phyloP scores from a whole-genome alignment of 2,113 vertebrate genomes.

The Caranx ignobilis region DNA sequence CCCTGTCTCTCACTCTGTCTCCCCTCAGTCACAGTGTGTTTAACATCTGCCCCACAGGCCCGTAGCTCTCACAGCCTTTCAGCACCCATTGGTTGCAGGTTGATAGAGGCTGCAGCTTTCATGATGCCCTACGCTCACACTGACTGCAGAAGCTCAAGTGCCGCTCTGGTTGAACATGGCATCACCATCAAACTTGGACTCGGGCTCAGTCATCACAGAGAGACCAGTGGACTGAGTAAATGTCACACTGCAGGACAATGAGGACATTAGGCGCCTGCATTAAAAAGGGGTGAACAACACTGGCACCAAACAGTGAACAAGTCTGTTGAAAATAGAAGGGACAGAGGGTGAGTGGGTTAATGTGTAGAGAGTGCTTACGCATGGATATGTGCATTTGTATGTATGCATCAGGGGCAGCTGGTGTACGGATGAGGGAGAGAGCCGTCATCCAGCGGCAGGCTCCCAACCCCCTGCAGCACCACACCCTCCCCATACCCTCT shows the following conservation, averaged over 20 bases:
- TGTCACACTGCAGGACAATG: slow-evolving; percentile 55
- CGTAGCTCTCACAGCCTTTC: slow-evolving; percentile 60
- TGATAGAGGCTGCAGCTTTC: background rate
- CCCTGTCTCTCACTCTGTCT: slow-evolving; percentile 61
- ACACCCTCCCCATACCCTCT: slow-evolving; percentile 61
- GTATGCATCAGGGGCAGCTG: slow-evolving; percentile 70
- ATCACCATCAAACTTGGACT: slow-evolving; percentile 30
- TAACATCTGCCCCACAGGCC: slow-evolving; percentile 76
- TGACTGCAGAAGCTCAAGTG: slow-evolving; percentile 22
- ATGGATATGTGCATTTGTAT: slow-evolving; percentile 58
- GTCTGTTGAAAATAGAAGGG: slow-evolving; percentile 55
- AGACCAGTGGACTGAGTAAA: slow-evolving; percentile 36
- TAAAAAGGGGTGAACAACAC: slow-evolving; percentile 44
- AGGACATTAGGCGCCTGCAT: slow-evolving; percentile 65
- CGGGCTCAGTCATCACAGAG: slow-evolving; percentile 28
- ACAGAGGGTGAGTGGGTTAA: slow-evolving; percentile 71
- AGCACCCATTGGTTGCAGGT: slow-evolving; percentile 42
- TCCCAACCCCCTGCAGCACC: slow-evolving; percentile 19
- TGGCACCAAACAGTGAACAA: slow-evolving; percentile 51
- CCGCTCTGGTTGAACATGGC: slow-evolving; percentile 24
- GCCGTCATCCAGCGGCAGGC: slow-evolving; percentile 61
- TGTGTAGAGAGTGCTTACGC: slow-evolving; percentile 68
- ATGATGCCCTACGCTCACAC: slow-evolving; percentile 1
- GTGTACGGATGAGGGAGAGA: slow-evolving; percentile 65
- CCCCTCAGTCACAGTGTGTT: slow-evolving; percentile 73